Evolutionary conservation across 2,113 vertebrate genomes (phyloP).

Genomic region (Hippocampus guttulatus): DNA sequence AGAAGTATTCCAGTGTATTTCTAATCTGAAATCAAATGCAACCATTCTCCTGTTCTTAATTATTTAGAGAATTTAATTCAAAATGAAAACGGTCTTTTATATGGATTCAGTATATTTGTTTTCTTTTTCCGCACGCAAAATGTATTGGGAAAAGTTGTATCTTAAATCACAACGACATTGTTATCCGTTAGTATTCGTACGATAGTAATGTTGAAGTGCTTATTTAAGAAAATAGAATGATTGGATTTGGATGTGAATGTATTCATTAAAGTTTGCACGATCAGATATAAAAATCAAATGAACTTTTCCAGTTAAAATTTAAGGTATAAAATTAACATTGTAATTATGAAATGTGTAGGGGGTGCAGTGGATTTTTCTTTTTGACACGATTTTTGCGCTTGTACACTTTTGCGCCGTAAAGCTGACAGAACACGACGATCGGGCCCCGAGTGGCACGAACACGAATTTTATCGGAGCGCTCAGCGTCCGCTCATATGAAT

Average conservation of each 20-base stretch:
- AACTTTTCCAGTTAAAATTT: no score
- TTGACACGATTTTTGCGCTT: conserved; percentile 39
- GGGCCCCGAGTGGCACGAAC: conserved; percentile 62
- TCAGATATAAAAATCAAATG: no score
- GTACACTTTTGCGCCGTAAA: conserved; percentile 43
- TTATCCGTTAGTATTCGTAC: no score
- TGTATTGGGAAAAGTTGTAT: no score
- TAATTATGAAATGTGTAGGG: not conserved
- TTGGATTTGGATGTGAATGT: no score
- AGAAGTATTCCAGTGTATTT: not conserved
- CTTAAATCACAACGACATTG: no score
- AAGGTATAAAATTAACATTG: not conserved
- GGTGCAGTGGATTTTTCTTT: conserved; percentile 7
- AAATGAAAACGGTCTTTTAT: not conserved
- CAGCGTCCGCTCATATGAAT: conserved; percentile 67
- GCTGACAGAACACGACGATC: conserved; percentile 66
- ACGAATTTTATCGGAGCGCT: conserved; percentile 64
- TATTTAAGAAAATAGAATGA: no score
- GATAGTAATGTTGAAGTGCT: no score
- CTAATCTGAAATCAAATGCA: no score
- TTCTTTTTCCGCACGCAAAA: no score
- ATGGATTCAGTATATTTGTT: no score
- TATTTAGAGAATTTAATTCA: not conserved
- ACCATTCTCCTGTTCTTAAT: not conserved
- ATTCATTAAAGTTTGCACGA: no score